phyloP scores from a whole-genome alignment of 2,797 vertebrate genomes.

The Lacerta viridis region DNA sequence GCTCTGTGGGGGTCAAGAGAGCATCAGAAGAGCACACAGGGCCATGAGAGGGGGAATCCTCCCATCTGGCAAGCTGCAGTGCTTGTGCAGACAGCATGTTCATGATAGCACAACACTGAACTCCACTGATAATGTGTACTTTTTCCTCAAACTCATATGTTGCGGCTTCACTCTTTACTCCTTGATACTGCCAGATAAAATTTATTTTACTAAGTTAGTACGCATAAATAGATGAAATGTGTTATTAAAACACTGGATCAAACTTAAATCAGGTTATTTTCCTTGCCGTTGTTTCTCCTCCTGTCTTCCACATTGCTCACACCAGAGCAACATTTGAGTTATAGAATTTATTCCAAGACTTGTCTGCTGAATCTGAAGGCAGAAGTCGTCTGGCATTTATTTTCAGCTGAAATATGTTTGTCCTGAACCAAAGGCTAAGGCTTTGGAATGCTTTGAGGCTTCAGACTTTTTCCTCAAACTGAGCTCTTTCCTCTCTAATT shows the following conservation, averaged over 20 bases:
- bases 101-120: no score
- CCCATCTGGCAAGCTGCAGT: no score
- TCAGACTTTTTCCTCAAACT: neutral
- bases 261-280: neutral
- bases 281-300: neutral
- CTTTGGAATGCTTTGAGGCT: constrained; percentile 2
- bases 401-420: constrained; percentile 25
- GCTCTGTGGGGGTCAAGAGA: no score
- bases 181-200: neutral
- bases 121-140: neutral
- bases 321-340: constrained; percentile 5
- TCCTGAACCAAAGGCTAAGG: neutral
- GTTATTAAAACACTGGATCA: neutral
- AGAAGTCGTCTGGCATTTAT: constrained; percentile 25
- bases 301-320: neutral
- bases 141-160: neutral
- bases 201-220: neutral
- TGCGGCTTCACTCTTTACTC: neutral
- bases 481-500: neutral
- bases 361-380: constrained; percentile 1
- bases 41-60: no score
- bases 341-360: constrained; percentile 5
- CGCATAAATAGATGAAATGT: neutral
- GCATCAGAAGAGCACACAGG: no score
- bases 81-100: no score